Evolutionary conservation across 1,140 invertebrate genomes (phyloP).

Genomic region (Penaeus vannamei): DNA sequence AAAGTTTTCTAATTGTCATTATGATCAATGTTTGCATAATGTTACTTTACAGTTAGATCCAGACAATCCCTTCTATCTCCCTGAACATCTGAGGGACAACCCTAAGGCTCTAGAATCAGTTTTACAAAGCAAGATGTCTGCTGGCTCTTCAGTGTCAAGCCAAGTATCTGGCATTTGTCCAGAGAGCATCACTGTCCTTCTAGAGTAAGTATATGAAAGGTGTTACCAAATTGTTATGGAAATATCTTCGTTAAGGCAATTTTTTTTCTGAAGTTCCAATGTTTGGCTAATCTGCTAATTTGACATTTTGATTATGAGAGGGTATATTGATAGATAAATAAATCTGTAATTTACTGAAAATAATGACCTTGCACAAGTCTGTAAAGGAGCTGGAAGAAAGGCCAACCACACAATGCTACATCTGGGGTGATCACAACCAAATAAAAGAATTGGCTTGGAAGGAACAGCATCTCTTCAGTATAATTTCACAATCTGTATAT

Average conservation of each 20-base stretch:
- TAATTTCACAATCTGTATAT: background rate
- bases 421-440: background rate
- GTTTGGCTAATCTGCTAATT: too few relatives aligned
- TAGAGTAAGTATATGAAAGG: slow-evolving; percentile 48
- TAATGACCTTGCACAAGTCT: too few relatives aligned
- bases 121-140: slow-evolving; percentile 44
- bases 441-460: background rate
- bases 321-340: too few relatives aligned
- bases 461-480: background rate
- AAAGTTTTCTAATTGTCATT: background rate
- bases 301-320: too few relatives aligned
- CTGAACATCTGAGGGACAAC: slow-evolving; percentile 57
- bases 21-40: background rate
- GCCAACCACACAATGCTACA: too few relatives aligned
- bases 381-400: too few relatives aligned
- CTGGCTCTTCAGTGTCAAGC: background rate
- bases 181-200: slow-evolving; percentile 48
- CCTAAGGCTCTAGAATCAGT: slow-evolving; percentile 51
- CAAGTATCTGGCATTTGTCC: slow-evolving; percentile 13
- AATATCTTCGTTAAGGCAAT: too few relatives aligned
- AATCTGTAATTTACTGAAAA: too few relatives aligned
- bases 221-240: too few relatives aligned
- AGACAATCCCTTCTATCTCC: slow-evolving; percentile 58
- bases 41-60: slow-evolving; percentile 51
- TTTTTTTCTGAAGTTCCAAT: too few relatives aligned